Evolutionary conservation across 2,797 vertebrate genomes (phyloP), one percentile per base, ranked within the genome.

Genomic region (Sphaeramia orbicularis): DNA sequence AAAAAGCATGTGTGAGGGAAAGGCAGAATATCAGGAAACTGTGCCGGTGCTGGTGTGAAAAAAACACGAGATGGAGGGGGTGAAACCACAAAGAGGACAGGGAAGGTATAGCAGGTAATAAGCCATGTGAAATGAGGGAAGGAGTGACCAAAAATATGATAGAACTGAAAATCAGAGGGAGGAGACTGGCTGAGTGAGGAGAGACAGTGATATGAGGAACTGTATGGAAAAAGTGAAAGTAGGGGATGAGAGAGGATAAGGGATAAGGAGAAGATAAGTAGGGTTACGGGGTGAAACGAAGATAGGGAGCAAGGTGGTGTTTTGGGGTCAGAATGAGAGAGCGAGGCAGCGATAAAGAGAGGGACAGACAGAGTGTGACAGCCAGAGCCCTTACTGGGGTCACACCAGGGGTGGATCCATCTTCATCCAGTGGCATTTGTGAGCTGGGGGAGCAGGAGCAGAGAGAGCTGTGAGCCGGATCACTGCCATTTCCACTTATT

Each of bases 401-500:
- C 87, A 90, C 78, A 80, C 65, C 60, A 60, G 72, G 73, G 82
- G 75, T 60, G 80, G 74, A 88, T 90, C 85, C 77, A 86, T 89
- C 87, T 87, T 87, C 85, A 83, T 87, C 74, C 70, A 71, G 65
- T 89, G 87, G 82, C 85, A 81, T 86, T 85, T 80, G 81, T 88
- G 80, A 80, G 80, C 72, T 59, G 55, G 49, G 63, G 66, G 65
- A 81, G 72, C 61, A 56, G 51, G 72, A 84, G 77, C 71, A 58
- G 74, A 16, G 37, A 82, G 80, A 78, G 86, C 86, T 14, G 54
- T 79, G 87, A 89, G 82, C 83, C 78, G 80, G 83, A 91, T 90
- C 91, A 60, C 81, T 91, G 89, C 86, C 85, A 88, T 87, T 92
- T 93, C 85, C 83, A 84, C 84, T 91, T 89, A 92, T 92, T 93